Evolutionary conservation across 2,797 vertebrate genomes (phyloP).

Genomic region (Buceros bicornis): DNA sequence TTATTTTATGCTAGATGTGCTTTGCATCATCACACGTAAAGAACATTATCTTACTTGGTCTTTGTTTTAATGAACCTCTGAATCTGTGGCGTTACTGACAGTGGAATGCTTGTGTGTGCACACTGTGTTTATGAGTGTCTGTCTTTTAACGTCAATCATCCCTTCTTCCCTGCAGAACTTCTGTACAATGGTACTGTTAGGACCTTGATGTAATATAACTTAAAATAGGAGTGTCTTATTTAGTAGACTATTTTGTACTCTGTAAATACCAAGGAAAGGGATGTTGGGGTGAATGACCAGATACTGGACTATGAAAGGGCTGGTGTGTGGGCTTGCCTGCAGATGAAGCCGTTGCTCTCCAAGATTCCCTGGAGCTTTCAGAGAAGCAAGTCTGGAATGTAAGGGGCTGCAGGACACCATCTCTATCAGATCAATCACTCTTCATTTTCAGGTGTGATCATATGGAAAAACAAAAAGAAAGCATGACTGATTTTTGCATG

Average conservation of each 20-base stretch:
- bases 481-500: neutral
- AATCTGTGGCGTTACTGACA: neutral
- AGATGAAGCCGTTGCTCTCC: neutral
- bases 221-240: neutral
- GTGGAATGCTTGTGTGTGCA: neutral
- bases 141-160: neutral
- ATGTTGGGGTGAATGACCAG: neutral
- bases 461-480: neutral
- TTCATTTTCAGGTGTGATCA: neutral
- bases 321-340: neutral
- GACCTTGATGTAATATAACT: neutral
- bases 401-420: neutral
- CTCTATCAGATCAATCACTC: neutral
- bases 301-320: neutral
- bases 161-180: neutral
- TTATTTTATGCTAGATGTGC: neutral
- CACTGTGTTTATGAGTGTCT: neutral
- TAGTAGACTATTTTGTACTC: neutral
- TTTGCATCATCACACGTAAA: neutral
- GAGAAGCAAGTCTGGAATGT: neutral
- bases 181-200: neutral
- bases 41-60: neutral
- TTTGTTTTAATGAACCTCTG: neutral
- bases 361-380: neutral
- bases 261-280: neutral